Conservation (phyloP, 2,797 vertebrate species). For the Fratercula arctica region DNA sequence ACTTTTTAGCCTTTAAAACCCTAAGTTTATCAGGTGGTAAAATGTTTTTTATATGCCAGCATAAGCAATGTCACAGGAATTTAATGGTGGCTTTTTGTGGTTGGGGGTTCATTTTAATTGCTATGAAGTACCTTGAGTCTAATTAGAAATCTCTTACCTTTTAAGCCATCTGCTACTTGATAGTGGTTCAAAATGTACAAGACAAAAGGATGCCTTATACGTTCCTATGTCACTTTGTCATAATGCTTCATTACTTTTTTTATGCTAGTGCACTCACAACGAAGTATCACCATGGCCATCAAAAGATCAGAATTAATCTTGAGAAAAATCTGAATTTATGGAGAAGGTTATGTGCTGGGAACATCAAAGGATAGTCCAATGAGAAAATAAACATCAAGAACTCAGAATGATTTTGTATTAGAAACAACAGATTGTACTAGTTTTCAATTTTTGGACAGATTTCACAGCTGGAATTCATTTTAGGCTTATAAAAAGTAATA, state of each 20-base stretch:
- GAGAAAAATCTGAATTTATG: conserved; percentile 14
- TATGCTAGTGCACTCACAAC: not conserved
- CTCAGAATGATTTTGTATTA: not conserved
- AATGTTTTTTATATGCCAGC: not conserved
- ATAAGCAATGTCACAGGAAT: not conserved
- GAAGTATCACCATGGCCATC: not conserved
- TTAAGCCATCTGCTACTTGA: conserved; percentile 58
- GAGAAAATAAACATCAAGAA: not conserved
- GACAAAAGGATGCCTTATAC: conserved; percentile 2
- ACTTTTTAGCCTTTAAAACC: not conserved
- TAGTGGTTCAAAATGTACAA: not conserved
- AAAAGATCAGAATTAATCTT: not conserved
- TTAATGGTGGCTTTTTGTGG: conserved; percentile 22
- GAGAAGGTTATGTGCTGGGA: not conserved
- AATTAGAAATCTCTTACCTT: conserved; percentile 60
- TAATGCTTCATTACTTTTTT: not conserved
- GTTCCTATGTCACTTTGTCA: conserved; percentile 34
- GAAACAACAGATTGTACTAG: not conserved
- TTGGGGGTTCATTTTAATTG: conserved; percentile 57
- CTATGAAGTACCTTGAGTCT: conserved; percentile 46
- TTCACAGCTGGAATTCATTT: not conserved
- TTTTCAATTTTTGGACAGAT: not conserved
- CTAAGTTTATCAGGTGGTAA: not conserved
- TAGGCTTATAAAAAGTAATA: not conserved
- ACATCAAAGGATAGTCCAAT: not conserved